Evolutionary conservation across 2,888 invertebrate genomes (phyloP).

Genomic region (Sphecodes monilicornis): DNA sequence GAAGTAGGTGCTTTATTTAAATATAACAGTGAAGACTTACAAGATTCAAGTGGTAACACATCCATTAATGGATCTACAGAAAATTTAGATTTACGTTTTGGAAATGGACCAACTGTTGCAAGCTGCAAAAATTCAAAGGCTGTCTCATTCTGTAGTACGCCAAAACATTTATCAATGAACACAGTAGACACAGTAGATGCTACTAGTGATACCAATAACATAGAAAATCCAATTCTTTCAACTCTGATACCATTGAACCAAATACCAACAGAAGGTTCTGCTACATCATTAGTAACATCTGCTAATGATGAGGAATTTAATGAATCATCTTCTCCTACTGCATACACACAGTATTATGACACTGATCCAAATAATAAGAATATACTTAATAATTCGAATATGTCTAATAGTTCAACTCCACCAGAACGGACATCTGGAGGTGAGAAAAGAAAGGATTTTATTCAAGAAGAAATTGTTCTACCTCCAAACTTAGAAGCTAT

Average conservation of each 20-base stretch:
- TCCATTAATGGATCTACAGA: not conserved
- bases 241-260: too few relatives aligned
- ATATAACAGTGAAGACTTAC: not conserved
- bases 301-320: not conserved
- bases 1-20: not conserved
- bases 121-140: not conserved
- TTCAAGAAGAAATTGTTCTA: not conserved
- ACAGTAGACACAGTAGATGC: not conserved
- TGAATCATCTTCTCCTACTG: not conserved
- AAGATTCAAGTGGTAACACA: not conserved
- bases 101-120: not conserved
- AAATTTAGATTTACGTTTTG: not conserved
- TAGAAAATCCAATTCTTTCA: not conserved
- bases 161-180: not conserved
- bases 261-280: not conserved
- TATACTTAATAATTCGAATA: not conserved
- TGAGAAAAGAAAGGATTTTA: not conserved
- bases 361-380: too few relatives aligned
- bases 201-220: not conserved
- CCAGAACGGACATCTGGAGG: not conserved
- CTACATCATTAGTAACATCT: too few relatives aligned
- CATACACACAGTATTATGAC: too few relatives aligned
- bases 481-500: not conserved
- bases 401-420: not conserved
- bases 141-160: not conserved